Base-by-base conservation (phyloP, 2,113 vertebrate genomes). In the Condylura cristata region DNA sequence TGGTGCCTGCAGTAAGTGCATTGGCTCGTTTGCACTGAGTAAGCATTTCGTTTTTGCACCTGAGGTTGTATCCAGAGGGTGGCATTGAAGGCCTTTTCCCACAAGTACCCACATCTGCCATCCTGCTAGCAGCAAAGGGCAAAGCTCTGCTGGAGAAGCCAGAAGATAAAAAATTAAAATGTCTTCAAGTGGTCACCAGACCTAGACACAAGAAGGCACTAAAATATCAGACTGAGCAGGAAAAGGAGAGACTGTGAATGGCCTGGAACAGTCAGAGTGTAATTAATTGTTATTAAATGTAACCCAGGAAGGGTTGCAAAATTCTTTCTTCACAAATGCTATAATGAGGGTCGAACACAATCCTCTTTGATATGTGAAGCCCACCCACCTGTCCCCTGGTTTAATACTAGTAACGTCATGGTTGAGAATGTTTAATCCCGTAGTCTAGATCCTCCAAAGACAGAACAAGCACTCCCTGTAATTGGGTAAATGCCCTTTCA, bases 141-240 rank as follows among this genome's bases (percentile, higher is more conserved):
- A 16, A 34, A 34, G 76, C 28, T 58, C 1, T 41, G 34, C 46
- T 81, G 58, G 34, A 51, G 88, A 79, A 91, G 32, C 24, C 61
- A 48, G 46, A 86, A 72, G n/a, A 76, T 82, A 46, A 95, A 74
- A 85, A 63, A 86, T 93, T 39, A 91, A 89, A 74, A 79, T 44
- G 37, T 66, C 41, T 66, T 81, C 32, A 87, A 68, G 22, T 79
- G 75, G 24, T 6, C 70, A 75, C n/a, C 44, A 79, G 76, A 68
- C 9, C 56, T 44, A 75, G 18, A 74, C 34, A 87, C 74, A 82
- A 84, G 41, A 63, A 68, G 56, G 34, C 71, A 30, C 51, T 51
- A 68, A 93, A 81, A 75, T 53, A 37, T 65, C 86, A 90, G 53
- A 75, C 24, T 48, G 78, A 75, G 61, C n/a, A 44, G 92, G 39